These are phyloP conservation scores for Falco berigora DNA, from an alignment of 2,797 vertebrate species.

Conservation along the genomic window DNA sequence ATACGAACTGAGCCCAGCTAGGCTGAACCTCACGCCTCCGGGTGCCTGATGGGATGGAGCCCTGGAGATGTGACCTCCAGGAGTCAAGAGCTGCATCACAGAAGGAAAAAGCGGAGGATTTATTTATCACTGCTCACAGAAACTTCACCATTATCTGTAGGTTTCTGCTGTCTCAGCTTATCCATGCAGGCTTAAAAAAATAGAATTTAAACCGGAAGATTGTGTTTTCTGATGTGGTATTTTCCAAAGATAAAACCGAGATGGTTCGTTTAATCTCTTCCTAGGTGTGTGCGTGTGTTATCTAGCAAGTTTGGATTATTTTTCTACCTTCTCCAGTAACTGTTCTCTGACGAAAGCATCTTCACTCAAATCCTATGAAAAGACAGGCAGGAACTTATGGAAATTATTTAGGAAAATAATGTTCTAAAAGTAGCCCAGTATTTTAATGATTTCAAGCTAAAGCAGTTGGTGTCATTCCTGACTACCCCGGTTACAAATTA, in stretches of 20 bases:
- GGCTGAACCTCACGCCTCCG: background rate
- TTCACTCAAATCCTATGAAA: background rate
- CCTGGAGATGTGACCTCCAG: background rate
- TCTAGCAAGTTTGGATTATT: background rate
- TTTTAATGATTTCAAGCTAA: background rate
- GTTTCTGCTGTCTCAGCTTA: background rate
- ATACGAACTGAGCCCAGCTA: background rate
- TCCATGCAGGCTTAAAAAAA: background rate
- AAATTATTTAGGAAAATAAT: background rate
- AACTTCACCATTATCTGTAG: background rate
- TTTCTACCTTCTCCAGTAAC: background rate
- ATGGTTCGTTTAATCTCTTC: background rate
- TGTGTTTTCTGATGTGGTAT: background rate
- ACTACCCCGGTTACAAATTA: conserved; percentile 49
- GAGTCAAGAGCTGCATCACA: background rate
- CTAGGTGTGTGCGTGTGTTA: background rate
- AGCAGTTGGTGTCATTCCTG: background rate
- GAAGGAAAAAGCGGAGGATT: background rate
- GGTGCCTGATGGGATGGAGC: background rate
- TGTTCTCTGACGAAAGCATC: background rate
- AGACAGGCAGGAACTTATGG: background rate
- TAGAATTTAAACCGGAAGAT: background rate
- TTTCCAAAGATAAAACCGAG: background rate
- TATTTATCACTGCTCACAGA: background rate
- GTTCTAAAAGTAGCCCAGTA: background rate